Percentiles rank a stretch among this genome's conserved stretches.
Conservation (phyloP, 2,888 invertebrate genomes). For the Pediacus dermestoides region DNA sequence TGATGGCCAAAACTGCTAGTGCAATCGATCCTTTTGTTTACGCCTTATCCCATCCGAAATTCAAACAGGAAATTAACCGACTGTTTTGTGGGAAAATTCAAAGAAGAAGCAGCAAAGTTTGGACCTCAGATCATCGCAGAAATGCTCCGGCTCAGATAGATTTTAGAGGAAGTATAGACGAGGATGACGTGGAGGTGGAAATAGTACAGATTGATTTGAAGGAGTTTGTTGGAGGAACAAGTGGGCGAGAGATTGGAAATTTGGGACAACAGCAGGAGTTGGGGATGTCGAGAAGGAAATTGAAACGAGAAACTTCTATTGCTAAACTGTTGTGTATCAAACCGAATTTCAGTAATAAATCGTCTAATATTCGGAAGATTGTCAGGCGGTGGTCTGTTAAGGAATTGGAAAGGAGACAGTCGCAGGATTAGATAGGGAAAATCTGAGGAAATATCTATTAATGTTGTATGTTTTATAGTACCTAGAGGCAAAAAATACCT, state of each 20-base stretch:
- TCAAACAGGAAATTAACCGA: slow-evolving; percentile 56
- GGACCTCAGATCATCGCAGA: slow-evolving; percentile 43
- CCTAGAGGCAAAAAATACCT: too few species aligned
- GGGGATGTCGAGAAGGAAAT: slow-evolving; percentile 6
- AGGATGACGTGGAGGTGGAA: slow-evolving; percentile 16
- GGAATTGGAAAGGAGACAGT: slow-evolving; percentile 8
- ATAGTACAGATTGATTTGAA: slow-evolving; percentile 14
- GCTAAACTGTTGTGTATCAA: slow-evolving; percentile 38
- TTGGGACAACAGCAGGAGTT: slow-evolving; percentile 3
- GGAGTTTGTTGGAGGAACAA: background rate
- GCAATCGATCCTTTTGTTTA: slow-evolving; percentile 80
- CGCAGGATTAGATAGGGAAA: too few species aligned
- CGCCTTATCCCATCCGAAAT: slow-evolving; percentile 74
- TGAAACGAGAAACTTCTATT: slow-evolving; percentile 8
- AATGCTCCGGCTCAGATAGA: background rate
- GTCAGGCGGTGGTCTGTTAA: slow-evolving; percentile 38
- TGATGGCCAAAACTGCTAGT: slow-evolving; percentile 78
- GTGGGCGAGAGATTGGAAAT: slow-evolving; percentile 13
- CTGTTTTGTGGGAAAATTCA: slow-evolving; percentile 14
- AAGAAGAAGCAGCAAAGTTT: slow-evolving; percentile 23
- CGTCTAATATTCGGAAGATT: slow-evolving; percentile 50
- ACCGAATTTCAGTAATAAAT: slow-evolving; percentile 54
- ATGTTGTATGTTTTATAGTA: too few species aligned
- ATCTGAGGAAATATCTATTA: too few species aligned
- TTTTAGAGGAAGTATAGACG: slow-evolving; percentile 12